A percentile compares a stretch with the other conserved stretches of the same genome.
These are phyloP conservation scores for Riptortus pedestris DNA, from an alignment of 1,140 invertebrate species.

Conservation along the genomic window DNA sequence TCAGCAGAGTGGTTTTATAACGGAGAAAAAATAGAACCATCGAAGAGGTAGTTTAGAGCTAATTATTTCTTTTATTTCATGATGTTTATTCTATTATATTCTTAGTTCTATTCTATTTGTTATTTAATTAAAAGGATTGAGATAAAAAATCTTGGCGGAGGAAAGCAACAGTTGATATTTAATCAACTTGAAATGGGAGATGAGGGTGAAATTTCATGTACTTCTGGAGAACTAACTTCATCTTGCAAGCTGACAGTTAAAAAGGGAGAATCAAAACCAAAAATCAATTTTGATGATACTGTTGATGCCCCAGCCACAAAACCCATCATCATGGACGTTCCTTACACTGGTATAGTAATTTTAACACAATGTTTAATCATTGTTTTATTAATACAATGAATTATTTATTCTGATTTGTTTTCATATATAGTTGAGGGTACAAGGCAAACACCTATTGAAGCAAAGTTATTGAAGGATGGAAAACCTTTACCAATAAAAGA, in stretches of 20 bases:
- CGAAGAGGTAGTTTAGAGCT: too few species aligned
- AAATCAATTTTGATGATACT: constrained; percentile 66
- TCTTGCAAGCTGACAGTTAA: constrained; percentile 71
- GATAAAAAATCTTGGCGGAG: constrained; percentile 82
- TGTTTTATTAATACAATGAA: not conserved
- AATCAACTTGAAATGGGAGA: constrained; percentile 70
- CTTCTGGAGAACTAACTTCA: constrained; percentile 68
- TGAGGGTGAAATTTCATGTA: constrained; percentile 73
- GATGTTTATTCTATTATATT: not conserved
- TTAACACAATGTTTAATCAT: not conserved
- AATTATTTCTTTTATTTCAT: too few species aligned
- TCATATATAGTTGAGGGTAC: constrained; percentile 65
- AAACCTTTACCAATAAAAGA: constrained; percentile 76
- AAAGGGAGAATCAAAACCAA: constrained; percentile 72
- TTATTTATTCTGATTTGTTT: constrained; percentile 3
- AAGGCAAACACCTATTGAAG: constrained; percentile 71
- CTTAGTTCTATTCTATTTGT: not conserved
- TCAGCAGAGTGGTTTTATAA: constrained; percentile 90
- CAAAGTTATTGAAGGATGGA: constrained; percentile 79
- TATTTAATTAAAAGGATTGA: constrained; percentile 49
- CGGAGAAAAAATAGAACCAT: constrained; percentile 67
- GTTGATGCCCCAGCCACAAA: constrained; percentile 69
- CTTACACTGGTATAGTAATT: constrained; percentile 67
- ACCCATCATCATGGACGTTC: constrained; percentile 75
- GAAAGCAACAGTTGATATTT: constrained; percentile 82